Percentiles rank a stretch among this genome's conserved stretches.
phyloP scores from a whole-genome alignment of 2,888 invertebrate species.

The Papilio elwesi region DNA sequence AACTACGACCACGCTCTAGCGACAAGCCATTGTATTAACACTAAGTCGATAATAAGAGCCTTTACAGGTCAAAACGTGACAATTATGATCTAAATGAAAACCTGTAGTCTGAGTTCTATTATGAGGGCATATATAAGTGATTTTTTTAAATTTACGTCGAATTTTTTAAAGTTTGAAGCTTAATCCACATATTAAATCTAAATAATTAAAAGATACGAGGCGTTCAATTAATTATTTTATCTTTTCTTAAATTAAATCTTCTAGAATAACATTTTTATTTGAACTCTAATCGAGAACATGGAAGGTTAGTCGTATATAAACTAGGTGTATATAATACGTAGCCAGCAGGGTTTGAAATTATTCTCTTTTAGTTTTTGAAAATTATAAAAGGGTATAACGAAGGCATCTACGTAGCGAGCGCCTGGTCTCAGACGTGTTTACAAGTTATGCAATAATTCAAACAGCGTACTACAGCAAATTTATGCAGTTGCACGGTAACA shows the following conservation, averaged over 20 bases:
- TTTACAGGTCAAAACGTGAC: slow-evolving; percentile 26
- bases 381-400: slow-evolving; percentile 60
- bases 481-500: slow-evolving; percentile 79
- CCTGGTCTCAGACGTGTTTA: slow-evolving; percentile 76
- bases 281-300: neutral
- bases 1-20: slow-evolving; percentile 52
- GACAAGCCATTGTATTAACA: slow-evolving; percentile 45
- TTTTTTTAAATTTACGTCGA: too few relatives aligned
- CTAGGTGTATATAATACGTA: neutral
- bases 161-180: too few relatives aligned
- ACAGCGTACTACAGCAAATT: slow-evolving; percentile 77
- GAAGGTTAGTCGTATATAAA: neutral
- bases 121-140: too few relatives aligned
- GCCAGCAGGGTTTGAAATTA: slow-evolving; percentile 6
- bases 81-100: neutral
- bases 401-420: slow-evolving; percentile 62
- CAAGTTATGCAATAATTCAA: slow-evolving; percentile 83
- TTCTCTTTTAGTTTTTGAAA: slow-evolving; percentile 29
- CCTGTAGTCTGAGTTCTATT: neutral
- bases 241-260: too few relatives aligned
- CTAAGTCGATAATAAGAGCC: slow-evolving; percentile 43
- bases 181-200: too few relatives aligned
- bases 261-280: neutral
- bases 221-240: too few relatives aligned
- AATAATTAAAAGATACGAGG: too few relatives aligned